These are phyloP conservation scores for Lithosia quadra DNA, from an alignment of 2,888 invertebrate species.

Conservation along the genomic window DNA sequence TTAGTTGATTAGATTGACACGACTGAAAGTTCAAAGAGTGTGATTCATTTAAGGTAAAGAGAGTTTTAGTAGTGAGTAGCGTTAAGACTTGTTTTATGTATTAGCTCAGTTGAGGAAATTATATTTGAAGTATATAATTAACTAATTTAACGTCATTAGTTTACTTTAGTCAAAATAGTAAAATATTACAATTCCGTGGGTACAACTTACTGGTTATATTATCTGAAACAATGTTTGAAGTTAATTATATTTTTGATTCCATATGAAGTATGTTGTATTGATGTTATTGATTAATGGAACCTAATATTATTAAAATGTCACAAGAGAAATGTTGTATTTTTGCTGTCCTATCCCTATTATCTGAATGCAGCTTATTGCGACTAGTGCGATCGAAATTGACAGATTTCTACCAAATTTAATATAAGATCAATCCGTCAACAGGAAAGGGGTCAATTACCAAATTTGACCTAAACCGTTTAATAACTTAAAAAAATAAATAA, in stretches of 20 bases:
- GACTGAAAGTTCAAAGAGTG: constrained; percentile 75
- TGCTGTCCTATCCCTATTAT: constrained; percentile 1
- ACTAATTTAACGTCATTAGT: constrained; percentile 31
- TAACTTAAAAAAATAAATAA: too few species aligned
- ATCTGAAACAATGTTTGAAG: constrained; percentile 34
- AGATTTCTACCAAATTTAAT: too few species aligned
- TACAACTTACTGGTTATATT: constrained; percentile 50
- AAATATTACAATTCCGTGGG: constrained; percentile 45
- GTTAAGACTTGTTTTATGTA: constrained; percentile 52
- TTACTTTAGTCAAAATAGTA: constrained; percentile 29
- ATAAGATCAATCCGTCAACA: too few species aligned
- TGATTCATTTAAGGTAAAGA: constrained; percentile 57
- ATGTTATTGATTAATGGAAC: constrained; percentile 54
- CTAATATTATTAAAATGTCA: constrained; percentile 55
- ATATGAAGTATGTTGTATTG: constrained; percentile 50
- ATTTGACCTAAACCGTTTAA: too few species aligned
- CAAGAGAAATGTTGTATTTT: constrained; percentile 22
- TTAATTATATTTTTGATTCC: constrained; percentile 57
- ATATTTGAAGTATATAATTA: constrained; percentile 27
- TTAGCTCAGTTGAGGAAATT: constrained; percentile 41
- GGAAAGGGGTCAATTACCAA: too few species aligned
- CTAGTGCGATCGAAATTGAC: too few species aligned
- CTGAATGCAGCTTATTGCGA: too few species aligned
- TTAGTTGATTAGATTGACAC: constrained; percentile 56
- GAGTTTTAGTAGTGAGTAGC: constrained; percentile 57